phyloP scores from a whole-genome alignment of 2,797 vertebrate species.

The Enteromius anoplus region DNA sequence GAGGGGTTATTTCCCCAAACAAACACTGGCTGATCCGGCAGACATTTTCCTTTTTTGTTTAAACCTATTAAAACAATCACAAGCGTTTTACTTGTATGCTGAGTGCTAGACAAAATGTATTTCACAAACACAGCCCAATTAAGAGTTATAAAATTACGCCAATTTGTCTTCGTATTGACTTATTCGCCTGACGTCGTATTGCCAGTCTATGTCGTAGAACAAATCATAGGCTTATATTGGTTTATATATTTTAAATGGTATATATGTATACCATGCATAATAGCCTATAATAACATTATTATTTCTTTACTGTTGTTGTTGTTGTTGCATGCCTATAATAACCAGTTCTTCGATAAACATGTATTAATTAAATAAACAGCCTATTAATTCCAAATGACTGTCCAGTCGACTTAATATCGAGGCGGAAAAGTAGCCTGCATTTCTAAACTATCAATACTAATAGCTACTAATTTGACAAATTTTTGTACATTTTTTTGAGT shows the following conservation, averaged over 20 bases:
- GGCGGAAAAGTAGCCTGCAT: background rate
- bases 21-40: constrained; percentile 68
- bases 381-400: background rate
- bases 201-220: background rate
- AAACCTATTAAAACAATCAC: background rate
- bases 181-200: background rate
- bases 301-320: background rate
- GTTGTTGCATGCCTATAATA: background rate
- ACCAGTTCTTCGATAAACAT: background rate
- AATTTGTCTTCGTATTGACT: background rate
- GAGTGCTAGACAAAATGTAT: background rate
- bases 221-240: background rate
- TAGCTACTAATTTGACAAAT: background rate
- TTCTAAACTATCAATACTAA: background rate
- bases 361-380: too few species aligned
- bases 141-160: background rate
- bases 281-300: background rate
- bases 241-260: background rate
- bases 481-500: background rate
- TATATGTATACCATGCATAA: background rate
- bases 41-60: background rate
- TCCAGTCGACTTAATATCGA: background rate
- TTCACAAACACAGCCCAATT: background rate
- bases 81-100: background rate
- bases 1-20: constrained; percentile 69